These are phyloP conservation scores for Schizopygopsis malacanthus DNA, from an alignment of 2,797 vertebrate species.

Conservation along the genomic window DNA sequence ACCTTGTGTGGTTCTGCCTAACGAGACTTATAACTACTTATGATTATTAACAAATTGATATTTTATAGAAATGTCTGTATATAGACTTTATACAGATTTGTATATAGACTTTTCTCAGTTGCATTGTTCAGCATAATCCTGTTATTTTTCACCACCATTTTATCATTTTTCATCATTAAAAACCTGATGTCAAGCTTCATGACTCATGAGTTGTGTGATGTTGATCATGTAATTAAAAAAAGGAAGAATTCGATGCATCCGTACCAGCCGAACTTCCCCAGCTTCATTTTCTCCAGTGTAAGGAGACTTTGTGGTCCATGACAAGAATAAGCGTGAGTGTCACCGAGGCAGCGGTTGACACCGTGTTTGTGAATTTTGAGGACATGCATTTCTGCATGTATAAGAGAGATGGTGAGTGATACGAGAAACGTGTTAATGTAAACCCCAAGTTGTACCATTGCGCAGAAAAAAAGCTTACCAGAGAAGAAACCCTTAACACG, in stretches of 20 bases:
- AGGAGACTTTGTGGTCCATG: background rate
- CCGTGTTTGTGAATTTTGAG: conserved; percentile 57
- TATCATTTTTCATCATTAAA: no score
- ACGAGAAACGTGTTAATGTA: conserved; percentile 52
- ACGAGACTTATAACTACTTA: background rate
- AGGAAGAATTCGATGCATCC: background rate
- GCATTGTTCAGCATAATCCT: no score
- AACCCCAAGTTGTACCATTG: conserved; percentile 35
- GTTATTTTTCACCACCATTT: no score
- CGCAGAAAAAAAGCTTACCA: conserved; percentile 29
- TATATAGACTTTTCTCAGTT: background rate
- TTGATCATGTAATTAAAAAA: no score
- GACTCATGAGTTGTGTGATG: no score
- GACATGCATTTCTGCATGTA: conserved; percentile 58
- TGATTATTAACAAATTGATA: background rate
- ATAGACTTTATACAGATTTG: background rate
- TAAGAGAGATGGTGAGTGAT: conserved; percentile 74
- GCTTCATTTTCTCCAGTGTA: background rate
- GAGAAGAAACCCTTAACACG: background rate
- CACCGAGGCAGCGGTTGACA: conserved; percentile 33
- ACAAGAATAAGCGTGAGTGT: background rate
- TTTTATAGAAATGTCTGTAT: background rate
- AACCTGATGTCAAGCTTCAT: no score
- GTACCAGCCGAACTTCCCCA: conserved; percentile 7
- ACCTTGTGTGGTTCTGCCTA: conserved; percentile 22